phyloP scores from a whole-genome alignment of 1,140 invertebrate species.

The Magallana angulata region DNA sequence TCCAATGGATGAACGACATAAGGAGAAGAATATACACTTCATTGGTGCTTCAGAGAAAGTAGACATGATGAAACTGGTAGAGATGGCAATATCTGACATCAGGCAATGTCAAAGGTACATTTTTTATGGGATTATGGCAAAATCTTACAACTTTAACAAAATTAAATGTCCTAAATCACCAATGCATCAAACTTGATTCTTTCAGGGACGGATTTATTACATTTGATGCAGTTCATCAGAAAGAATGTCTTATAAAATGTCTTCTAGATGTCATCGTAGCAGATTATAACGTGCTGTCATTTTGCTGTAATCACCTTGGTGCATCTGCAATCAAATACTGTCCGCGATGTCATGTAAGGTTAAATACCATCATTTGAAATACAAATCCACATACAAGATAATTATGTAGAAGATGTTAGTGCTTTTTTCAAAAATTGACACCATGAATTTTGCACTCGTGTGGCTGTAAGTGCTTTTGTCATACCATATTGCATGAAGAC shows the following conservation, averaged over 20 bases:
- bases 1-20: neutral
- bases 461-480: neutral
- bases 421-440: too few species aligned
- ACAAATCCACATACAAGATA: neutral
- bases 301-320: constrained; percentile 32
- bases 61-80: constrained; percentile 28
- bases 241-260: constrained; percentile 22
- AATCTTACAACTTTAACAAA: neutral
- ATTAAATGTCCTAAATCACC: neutral
- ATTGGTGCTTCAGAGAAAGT: constrained; percentile 36
- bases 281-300: constrained; percentile 33
- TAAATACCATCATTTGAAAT: neutral
- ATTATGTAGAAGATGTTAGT: neutral
- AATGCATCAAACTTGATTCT: neutral
- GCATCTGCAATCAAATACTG: constrained; percentile 36
- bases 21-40: constrained; percentile 7
- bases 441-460: neutral
- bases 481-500: neutral
- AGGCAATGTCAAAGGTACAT: constrained; percentile 2
- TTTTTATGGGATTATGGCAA: neutral
- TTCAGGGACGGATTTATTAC: neutral
- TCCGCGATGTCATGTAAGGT: constrained; percentile 34
- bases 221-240: constrained; percentile 10
- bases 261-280: constrained; percentile 7
- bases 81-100: neutral